A percentile compares a stretch with the other conserved stretches of the same genome.
These are phyloP conservation scores for Acronicta aceris DNA, from an alignment of 2,888 invertebrate species.

Conservation along the genomic window DNA sequence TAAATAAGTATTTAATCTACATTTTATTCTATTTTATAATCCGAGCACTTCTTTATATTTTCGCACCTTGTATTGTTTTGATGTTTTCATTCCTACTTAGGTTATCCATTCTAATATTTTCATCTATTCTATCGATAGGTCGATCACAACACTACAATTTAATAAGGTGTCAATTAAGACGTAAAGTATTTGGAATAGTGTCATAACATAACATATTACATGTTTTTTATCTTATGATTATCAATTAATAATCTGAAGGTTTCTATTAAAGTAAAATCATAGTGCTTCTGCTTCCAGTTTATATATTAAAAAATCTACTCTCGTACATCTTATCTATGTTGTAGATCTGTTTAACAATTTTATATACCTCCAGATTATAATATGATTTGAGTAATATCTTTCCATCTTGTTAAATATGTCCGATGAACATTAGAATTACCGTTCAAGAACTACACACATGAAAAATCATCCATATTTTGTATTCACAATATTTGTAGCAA, in stretches of 20 bases:
- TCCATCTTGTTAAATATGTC: constrained; percentile 34
- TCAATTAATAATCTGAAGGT: constrained; percentile 20
- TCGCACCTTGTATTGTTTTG: constrained; percentile 52
- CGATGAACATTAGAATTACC: constrained; percentile 10
- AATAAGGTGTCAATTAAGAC: constrained; percentile 35
- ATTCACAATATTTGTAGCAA: constrained; percentile 30
- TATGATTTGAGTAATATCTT: constrained; percentile 5
- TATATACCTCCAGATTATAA: constrained; percentile 25
- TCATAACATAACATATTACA: too few species aligned
- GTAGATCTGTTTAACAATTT: neutral
- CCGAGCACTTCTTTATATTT: constrained; percentile 55
- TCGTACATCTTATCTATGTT: too few species aligned
- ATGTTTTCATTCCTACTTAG: constrained; percentile 40
- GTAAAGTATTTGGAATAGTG: constrained; percentile 18
- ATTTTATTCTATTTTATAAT: constrained; percentile 39
- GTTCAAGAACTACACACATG: constrained; percentile 11
- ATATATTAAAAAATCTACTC: neutral
- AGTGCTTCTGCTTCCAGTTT: neutral
- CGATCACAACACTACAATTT: constrained; percentile 3
- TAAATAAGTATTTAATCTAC: constrained; percentile 16
- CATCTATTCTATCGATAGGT: constrained; percentile 24
- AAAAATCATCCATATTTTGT: constrained; percentile 30
- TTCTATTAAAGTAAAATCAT: neutral
- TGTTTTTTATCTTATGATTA: constrained; percentile 8
- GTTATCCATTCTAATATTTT: constrained; percentile 18